Evolutionary conservation across 64 coral and sea anemone genomes (phyloP).

Genomic region (Dendrophyllia cribrosa): DNA sequence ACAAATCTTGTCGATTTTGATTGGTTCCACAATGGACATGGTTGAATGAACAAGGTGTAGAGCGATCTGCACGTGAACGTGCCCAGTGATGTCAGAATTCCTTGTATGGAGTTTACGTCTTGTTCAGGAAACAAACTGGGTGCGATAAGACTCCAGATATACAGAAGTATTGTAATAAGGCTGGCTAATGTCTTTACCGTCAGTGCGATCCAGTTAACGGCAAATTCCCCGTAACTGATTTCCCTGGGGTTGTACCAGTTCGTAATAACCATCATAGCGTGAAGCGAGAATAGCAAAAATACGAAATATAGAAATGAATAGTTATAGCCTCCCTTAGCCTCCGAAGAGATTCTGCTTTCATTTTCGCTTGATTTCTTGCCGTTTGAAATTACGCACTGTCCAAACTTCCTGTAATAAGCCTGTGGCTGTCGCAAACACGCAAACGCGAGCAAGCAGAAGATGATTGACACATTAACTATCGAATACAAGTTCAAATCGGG

Average conservation of each 20-base stretch:
- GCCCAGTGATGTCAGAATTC: slow-evolving; percentile 66
- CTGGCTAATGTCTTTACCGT: slow-evolving; percentile 70
- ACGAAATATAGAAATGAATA: slow-evolving; percentile 70
- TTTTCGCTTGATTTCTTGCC: neutral
- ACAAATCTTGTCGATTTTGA: slow-evolving; percentile 78
- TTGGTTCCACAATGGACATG: slow-evolving; percentile 76
- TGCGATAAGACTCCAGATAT: slow-evolving; percentile 80
- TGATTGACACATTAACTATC: slow-evolving; percentile 12
- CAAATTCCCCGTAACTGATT: slow-evolving; percentile 26
- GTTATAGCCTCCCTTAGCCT: slow-evolving; percentile 26
- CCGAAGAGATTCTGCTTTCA: neutral
- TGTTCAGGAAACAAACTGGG: slow-evolving; percentile 66
- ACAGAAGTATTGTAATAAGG: slow-evolving; percentile 53
- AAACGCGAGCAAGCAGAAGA: slow-evolving; percentile 41
- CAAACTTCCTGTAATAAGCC: slow-evolving; percentile 3
- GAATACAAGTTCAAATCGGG: slow-evolving; percentile 50
- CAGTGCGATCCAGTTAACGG: slow-evolving; percentile 78
- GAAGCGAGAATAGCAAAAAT: slow-evolving; percentile 55
- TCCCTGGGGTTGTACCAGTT: slow-evolving; percentile 57
- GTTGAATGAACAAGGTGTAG: slow-evolving; percentile 64
- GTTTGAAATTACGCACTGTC: neutral
- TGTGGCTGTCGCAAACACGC: slow-evolving; percentile 14
- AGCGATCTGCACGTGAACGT: slow-evolving; percentile 78
- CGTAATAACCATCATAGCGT: slow-evolving; percentile 74
- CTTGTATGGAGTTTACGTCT: slow-evolving; percentile 58